Base-by-base conservation (phyloP, 2,888 invertebrate genomes). In the Agrochola circellaris region DNA sequence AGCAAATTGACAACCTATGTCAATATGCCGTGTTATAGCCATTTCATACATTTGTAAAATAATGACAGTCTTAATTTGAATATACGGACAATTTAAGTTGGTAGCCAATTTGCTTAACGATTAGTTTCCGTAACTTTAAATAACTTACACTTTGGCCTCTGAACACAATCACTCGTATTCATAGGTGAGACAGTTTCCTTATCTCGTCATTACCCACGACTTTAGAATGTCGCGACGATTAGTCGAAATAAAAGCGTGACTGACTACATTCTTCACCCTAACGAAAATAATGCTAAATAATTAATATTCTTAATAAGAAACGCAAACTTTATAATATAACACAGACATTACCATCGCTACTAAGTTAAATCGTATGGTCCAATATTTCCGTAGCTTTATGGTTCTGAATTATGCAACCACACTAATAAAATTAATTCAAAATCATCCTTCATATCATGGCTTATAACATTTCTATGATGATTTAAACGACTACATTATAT, bases 231-330 rank as follows among this genome's bases (percentile, higher is more conserved):
- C 71, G 81, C 80, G 73, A 86, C 85, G 79, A 89, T 88, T 87
- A 89, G 87, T 90, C 88, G 87, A 89, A 89, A 87, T 79, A 83
- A 75, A 92, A 92, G 91, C 92, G 84, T 91, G 86, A 91, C 89
- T 91, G 89, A 90, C 88, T 90, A 89, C 84, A 85, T 87, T 85
- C 79, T 71, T 75, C 91, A 88, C 87, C 83, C 91, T 92, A 93
- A 90, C 87, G 74, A 92, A 93, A 92, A 91, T 93, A 93, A 94
- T 75, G 90, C 92, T 93, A 93, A 93, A 90, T 92, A 91, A 91
- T 90, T 88, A 84, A 87, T 92, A 93, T 91, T 58, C 91, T 90
- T 90, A 90, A 88, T 89, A 90, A 87, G 90, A 89, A 91, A 93
- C 91, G 88, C 89, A 92, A 92, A 93, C 87, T 87, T 91, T 91